Base-by-base conservation (phyloP, 2,888 invertebrate species). In the Sipha maydis region DNA sequence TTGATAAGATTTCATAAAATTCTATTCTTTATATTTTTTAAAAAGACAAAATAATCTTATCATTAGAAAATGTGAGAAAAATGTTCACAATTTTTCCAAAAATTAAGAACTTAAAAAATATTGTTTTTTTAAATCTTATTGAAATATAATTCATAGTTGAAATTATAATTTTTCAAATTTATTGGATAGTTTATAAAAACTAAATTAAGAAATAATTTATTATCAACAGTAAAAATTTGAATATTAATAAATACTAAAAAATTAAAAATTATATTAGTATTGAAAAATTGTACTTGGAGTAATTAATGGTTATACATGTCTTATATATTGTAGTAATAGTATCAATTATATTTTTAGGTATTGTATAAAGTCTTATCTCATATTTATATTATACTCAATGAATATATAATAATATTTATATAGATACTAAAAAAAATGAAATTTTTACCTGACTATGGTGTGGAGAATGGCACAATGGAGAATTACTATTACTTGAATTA, bases 391-490 rank as follows among this genome's bases (percentile, higher is more conserved):
- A 71, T 71, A 71, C 4, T 17, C 3, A 71, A 31, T 28, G 11
- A 31, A 71, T 31, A 31, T 28, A 71, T n/a, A 48, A 14, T 48
- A 48, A 14, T 28, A 25, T 67, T n/a, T 67, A n/a, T 67, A 67
- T 25, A 69, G 8, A 0, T 69, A 28, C 28, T 69, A 9, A n/a
- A 31, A 28, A 69, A 69, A 28, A 69, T 28, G 28, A 0, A n/a
- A 28, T 7, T 54, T 41, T 89, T 90, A 91, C 91, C 91, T 91
- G 91, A 84, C 90, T 90, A 90, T 90, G 91, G 85, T 91, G 91
- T 38, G 90, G 91, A 71, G 91, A 91, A 85, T 91, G 90, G 77
- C 90, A 90, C 77, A 90, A 90, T 71, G 91, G 91, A 89, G 91
- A 91, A 83, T 90, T 91, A 69, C 90, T 91, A 89, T 91, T 91